Evolutionary conservation across 2,797 vertebrate species (phyloP).

Genomic region (Luscinia megarhynchos): DNA sequence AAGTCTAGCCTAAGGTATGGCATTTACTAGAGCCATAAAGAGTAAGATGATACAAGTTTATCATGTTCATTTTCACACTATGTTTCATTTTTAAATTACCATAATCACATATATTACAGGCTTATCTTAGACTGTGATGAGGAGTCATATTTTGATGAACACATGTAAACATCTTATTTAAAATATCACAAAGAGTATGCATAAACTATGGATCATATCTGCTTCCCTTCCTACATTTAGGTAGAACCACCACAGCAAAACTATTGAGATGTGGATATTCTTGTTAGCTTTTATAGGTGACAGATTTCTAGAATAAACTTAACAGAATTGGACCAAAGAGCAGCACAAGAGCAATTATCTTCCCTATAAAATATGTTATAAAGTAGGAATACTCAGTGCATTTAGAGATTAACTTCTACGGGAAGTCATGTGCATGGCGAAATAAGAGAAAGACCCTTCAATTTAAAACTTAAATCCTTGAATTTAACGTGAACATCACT

Average conservation of each 20-base stretch:
- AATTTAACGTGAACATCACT: slow-evolving; percentile 36
- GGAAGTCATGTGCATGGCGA: slow-evolving; percentile 49
- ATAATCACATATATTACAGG: slow-evolving; percentile 73
- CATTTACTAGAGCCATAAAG: slow-evolving; percentile 80
- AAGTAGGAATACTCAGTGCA: slow-evolving; percentile 37
- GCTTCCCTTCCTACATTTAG: slow-evolving; percentile 61
- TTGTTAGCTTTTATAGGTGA: slow-evolving; percentile 63
- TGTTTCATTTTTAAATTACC: slow-evolving; percentile 77
- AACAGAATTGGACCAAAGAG: slow-evolving; percentile 37
- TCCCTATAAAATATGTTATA: slow-evolving; percentile 55
- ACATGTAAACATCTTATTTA: slow-evolving; percentile 66
- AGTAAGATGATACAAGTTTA: slow-evolving; percentile 73
- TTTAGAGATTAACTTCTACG: slow-evolving; percentile 69
- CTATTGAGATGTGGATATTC: slow-evolving; percentile 59
- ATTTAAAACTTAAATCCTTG: slow-evolving; percentile 63
- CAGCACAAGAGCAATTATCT: slow-evolving; percentile 51
- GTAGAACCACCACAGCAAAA: slow-evolving; percentile 43
- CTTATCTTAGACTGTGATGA: slow-evolving; percentile 63
- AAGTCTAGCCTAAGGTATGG: slow-evolving; percentile 76
- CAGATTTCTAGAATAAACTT: slow-evolving; percentile 63
- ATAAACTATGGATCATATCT: slow-evolving; percentile 48
- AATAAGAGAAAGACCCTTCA: slow-evolving; percentile 57
- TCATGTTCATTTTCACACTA: slow-evolving; percentile 70
- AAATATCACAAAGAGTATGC: slow-evolving; percentile 63
- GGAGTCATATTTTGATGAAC: slow-evolving; percentile 75